A percentile compares a stretch with the other conserved stretches of the same genome.
These are phyloP conservation scores for Rotaria socialis DNA, from an alignment of 2,888 invertebrate genomes.

Conservation along the genomic window DNA sequence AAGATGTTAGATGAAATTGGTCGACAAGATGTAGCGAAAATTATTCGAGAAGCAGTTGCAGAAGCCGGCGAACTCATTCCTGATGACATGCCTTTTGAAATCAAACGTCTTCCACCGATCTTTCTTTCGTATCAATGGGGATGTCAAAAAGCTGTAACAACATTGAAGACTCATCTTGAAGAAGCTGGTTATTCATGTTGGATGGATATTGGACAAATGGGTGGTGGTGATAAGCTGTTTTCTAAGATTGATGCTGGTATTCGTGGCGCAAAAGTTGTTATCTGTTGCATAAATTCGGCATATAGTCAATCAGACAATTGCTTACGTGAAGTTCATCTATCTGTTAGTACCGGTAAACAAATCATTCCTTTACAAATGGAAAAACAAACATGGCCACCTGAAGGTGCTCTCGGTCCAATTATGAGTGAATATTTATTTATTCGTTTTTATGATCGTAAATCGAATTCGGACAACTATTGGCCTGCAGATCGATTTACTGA, in stretches of 20 bases:
- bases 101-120: constrained; percentile 48
- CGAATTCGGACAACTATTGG: constrained; percentile 52
- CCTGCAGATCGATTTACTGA: constrained; percentile 54
- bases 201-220: constrained; percentile 59
- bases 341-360: constrained; percentile 51
- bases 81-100: neutral
- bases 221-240: constrained; percentile 57
- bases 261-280: constrained; percentile 53
- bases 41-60: constrained; percentile 55
- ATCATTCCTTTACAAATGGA: constrained; percentile 56
- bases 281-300: constrained; percentile 53
- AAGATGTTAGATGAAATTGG: constrained; percentile 54
- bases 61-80: constrained; percentile 48
- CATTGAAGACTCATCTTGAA: constrained; percentile 51
- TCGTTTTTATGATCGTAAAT: constrained; percentile 51
- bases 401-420: constrained; percentile 57
- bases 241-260: constrained; percentile 56
- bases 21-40: constrained; percentile 52
- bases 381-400: constrained; percentile 56
- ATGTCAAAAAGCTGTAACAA: constrained; percentile 53
- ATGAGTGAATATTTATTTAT: constrained; percentile 57
- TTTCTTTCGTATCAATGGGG: constrained; percentile 55
- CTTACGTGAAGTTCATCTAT: constrained; percentile 52
- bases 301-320: constrained; percentile 50
- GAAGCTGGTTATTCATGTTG: constrained; percentile 53